Conservation (phyloP, 2,888 invertebrate genomes). For the Ormyrus nitidulus region DNA sequence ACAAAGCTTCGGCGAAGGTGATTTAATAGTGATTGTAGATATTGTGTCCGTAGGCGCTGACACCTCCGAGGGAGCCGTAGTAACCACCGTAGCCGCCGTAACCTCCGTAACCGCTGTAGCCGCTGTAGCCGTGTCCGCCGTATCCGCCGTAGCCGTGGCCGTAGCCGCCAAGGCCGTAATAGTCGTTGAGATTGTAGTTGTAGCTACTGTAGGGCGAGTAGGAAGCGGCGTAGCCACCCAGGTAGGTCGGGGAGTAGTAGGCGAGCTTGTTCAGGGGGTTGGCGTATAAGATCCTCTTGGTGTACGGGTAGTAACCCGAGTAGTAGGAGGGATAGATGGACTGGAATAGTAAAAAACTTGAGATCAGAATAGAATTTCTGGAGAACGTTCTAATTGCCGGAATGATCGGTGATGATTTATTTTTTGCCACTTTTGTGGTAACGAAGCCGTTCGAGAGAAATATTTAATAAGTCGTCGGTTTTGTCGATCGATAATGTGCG, state of each 20-base stretch:
- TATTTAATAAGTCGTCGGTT: too few relatives aligned
- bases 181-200: slow-evolving; percentile 59
- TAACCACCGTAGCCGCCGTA: slow-evolving; percentile 55
- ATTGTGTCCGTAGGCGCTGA: slow-evolving; percentile 43
- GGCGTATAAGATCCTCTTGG: slow-evolving; percentile 65
- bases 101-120: slow-evolving; percentile 58
- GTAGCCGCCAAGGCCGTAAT: slow-evolving; percentile 49
- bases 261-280: slow-evolving; percentile 49
- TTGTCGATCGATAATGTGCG: too few relatives aligned
- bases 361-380: too few relatives aligned
- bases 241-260: slow-evolving; percentile 60
- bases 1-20: too few relatives aligned
- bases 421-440: too few relatives aligned
- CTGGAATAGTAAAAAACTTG: background rate
- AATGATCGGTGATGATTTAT: too few relatives aligned
- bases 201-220: slow-evolving; percentile 59
- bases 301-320: slow-evolving; percentile 53
- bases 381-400: too few relatives aligned
- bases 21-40: slow-evolving; percentile 36
- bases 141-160: slow-evolving; percentile 59
- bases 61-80: slow-evolving; percentile 57
- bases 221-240: slow-evolving; percentile 57
- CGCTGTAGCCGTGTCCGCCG: slow-evolving; percentile 59
- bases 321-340: slow-evolving; percentile 53
- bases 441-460: too few relatives aligned